These are phyloP conservation scores for Parotocinclus haroldoi DNA, from an alignment of 2,797 vertebrate genomes.

Conservation along the genomic window DNA sequence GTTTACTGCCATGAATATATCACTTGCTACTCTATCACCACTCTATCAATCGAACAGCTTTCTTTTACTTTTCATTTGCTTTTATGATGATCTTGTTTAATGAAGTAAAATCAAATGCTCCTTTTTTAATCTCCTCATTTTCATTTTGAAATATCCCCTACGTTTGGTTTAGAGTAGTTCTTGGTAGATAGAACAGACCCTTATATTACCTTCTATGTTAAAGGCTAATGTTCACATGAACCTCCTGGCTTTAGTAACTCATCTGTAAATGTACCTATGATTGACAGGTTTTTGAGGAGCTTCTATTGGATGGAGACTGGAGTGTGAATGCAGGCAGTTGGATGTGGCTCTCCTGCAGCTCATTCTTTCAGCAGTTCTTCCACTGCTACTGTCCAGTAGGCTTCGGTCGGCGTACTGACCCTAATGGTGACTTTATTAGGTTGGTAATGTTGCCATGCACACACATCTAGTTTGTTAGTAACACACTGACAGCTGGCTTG, in stretches of 20 bases:
- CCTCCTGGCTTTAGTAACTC: slow-evolving; percentile 7
- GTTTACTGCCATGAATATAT: too few species aligned
- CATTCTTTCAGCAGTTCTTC: slow-evolving; percentile 82
- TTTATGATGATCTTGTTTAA: too few species aligned
- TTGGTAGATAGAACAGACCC: not conserved
- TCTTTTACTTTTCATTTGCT: too few species aligned
- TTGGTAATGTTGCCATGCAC: slow-evolving; percentile 57
- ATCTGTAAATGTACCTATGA: slow-evolving; percentile 33
- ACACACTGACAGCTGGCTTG: not conserved
- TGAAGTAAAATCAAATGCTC: too few species aligned
- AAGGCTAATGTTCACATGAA: not conserved
- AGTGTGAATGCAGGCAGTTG: slow-evolving; percentile 79
- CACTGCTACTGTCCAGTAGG: slow-evolving; percentile 82
- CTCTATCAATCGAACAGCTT: too few species aligned
- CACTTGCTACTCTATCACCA: too few species aligned
- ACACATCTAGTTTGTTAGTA: slow-evolving; percentile 28
- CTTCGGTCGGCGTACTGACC: slow-evolving; percentile 77
- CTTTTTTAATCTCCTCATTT: too few species aligned
- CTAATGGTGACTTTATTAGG: slow-evolving; percentile 81
- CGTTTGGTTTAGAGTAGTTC: too few species aligned
- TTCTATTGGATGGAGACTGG: slow-evolving; percentile 78
- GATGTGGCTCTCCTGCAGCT: slow-evolving; percentile 81
- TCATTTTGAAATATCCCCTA: too few species aligned
- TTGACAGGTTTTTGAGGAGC: slow-evolving; percentile 70
- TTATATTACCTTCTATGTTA: not conserved